Percentiles rank a stretch among this genome's conserved stretches.
Evolutionary conservation across 2,888 invertebrate genomes (phyloP).

Genomic region (Agriopis leucophaearia): DNA sequence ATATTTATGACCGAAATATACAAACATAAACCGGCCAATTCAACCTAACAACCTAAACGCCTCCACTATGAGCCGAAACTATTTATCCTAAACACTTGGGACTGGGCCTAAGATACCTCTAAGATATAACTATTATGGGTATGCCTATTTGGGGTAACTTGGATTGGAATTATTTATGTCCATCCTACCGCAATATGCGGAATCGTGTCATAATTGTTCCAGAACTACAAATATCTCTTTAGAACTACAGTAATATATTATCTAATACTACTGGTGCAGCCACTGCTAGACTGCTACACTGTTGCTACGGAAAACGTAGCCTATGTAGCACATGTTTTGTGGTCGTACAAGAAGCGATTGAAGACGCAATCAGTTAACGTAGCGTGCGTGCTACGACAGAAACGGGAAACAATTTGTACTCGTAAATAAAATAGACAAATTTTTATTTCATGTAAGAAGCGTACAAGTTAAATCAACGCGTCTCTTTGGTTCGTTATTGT

Average conservation of each 20-base stretch:
- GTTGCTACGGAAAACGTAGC: slow-evolving; percentile 2
- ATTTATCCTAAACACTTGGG: slow-evolving; percentile 44
- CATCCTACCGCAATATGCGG: slow-evolving; percentile 21
- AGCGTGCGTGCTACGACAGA: slow-evolving; percentile 7
- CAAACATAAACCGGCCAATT: slow-evolving; percentile 37
- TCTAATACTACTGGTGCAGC: slow-evolving; percentile 4
- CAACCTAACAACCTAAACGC: slow-evolving; percentile 41
- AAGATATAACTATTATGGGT: slow-evolving; percentile 36
- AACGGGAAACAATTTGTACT: background rate
- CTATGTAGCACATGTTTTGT: slow-evolving; percentile 12
- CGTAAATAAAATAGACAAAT: background rate
- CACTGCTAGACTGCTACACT: background rate
- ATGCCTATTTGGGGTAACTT: slow-evolving; percentile 32
- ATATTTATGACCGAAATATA: slow-evolving; percentile 36
- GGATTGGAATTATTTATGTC: slow-evolving; percentile 38
- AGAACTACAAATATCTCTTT: slow-evolving; percentile 7
- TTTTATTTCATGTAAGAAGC: background rate
- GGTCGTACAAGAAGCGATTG: background rate
- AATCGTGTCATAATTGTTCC: slow-evolving; percentile 23
- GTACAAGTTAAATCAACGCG: background rate
- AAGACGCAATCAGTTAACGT: background rate
- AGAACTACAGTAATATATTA: slow-evolving; percentile 4
- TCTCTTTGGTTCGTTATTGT: background rate
- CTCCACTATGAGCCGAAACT: slow-evolving; percentile 38
- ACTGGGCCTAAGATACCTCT: slow-evolving; percentile 36